Evolutionary conservation across 2,888 invertebrate species (phyloP), one percentile per base, ranked within the genome.

Genomic region (Lasioglossum pauxillum): DNA sequence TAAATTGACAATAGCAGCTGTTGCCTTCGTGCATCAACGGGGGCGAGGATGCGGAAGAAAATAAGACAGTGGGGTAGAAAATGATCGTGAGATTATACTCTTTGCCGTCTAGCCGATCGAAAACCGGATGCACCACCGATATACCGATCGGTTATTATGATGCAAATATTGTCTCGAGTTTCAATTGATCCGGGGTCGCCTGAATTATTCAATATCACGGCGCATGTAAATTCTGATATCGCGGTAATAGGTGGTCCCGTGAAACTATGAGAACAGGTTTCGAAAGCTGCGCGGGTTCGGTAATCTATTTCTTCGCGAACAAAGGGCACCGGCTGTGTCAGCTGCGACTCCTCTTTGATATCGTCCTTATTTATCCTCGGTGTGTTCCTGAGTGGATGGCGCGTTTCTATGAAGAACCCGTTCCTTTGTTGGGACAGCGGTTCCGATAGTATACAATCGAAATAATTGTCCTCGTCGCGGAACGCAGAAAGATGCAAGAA

Each of bases 251-350:
- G 7, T 3, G 46, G 44, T 75, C 8, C 12, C 23, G 19, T 7
- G 23, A n/a, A 31, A 16, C 60, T 64, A 31, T 31, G 31, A 64
- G 31, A 8, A 35, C 19, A 35, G 64, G 31, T 64, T 31, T 35
- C 64, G 64, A 64, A 64, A 64, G 46, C 69, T 60, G 46, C 31
- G 44, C 16, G 38, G 19, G 16, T 27, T 73, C 19, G 12, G 41
- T 74, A 84, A 82, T 82, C 82, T 74, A 67, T 77, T 77, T 82
- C 69, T 38, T 49, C 69, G 5, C 57, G 74, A 27, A 71, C 74
- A 84, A 73, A 74, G 38, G 38, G 53, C 5, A 8, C 67, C 16
- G 35, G 8, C 31, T n/a, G n/a, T 46, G 71, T 83, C 75, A 76
- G 27, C 53, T 64, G 31, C 16, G 31, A 14, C 19, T 74, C 44